Percentiles rank a stretch among this genome's conserved stretches.
Evolutionary conservation across 2,797 vertebrate species (phyloP).

Genomic region (Tapera naevia): DNA sequence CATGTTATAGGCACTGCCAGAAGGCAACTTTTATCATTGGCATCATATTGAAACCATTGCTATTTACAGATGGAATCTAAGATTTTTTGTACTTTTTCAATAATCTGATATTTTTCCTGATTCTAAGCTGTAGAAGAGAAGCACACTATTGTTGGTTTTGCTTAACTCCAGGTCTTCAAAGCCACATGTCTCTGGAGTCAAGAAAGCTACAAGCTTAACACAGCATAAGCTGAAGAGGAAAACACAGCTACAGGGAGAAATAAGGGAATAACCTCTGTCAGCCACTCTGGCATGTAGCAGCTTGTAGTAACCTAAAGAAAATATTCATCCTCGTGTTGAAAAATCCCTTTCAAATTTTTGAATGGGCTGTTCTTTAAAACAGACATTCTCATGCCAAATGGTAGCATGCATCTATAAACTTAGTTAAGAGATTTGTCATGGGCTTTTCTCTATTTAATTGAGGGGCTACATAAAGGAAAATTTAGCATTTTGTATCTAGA

Average conservation of each 20-base stretch:
- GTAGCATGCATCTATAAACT: not conserved
- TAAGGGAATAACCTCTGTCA: slow-evolving; percentile 1
- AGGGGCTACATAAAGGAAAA: not conserved
- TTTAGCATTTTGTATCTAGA: not conserved
- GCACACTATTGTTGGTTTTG: slow-evolving; percentile 31
- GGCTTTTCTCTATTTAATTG: not conserved
- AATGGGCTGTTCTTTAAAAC: not conserved
- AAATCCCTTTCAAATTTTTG: not conserved
- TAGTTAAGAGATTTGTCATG: not conserved
- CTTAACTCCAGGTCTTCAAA: slow-evolving; percentile 40
- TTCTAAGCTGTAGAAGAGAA: slow-evolving; percentile 30
- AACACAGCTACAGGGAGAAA: not conserved
- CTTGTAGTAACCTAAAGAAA: not conserved
- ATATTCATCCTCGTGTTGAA: not conserved
- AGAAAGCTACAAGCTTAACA: slow-evolving; percentile 6
- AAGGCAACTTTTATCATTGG: slow-evolving; percentile 28
- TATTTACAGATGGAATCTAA: slow-evolving; percentile 6
- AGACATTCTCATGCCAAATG: not conserved
- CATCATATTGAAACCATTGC: not conserved
- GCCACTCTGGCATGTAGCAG: not conserved
- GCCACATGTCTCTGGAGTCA: slow-evolving; percentile 5
- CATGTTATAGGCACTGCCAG: not conserved
- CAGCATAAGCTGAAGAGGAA: slow-evolving; percentile 5
- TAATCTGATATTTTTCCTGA: slow-evolving; percentile 48
- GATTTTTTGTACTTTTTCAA: slow-evolving; percentile 13